phyloP scores from a whole-genome alignment of 2,797 vertebrate genomes.

The Buphagus erythrorhynchus region DNA sequence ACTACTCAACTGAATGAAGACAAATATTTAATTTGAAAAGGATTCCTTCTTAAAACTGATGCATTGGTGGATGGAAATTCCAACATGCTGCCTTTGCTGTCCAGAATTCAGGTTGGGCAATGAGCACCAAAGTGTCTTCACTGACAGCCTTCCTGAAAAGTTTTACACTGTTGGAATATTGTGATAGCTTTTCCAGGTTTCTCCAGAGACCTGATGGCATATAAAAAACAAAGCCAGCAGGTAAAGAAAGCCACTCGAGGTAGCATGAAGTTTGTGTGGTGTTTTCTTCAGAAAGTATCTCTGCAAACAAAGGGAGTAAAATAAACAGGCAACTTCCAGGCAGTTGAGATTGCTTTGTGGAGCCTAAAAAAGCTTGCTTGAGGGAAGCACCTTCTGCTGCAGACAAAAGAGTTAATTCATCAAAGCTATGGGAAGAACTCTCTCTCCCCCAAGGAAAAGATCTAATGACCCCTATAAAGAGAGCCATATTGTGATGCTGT shows the following conservation, averaged over 20 bases:
- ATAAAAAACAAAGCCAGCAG: neutral
- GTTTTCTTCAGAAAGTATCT: neutral
- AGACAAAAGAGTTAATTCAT: conserved; percentile 59
- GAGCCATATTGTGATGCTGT: conserved; percentile 34
- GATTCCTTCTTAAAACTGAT: neutral
- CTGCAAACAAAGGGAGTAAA: neutral
- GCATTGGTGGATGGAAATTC: neutral
- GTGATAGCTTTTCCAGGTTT: neutral
- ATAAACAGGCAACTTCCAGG: neutral
- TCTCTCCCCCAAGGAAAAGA: conserved; percentile 16
- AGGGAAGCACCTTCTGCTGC: conserved; percentile 38
- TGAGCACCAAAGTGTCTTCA: neutral
- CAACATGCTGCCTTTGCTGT: accelerated
- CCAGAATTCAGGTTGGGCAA: neutral
- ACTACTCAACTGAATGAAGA: neutral
- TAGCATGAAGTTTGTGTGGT: neutral
- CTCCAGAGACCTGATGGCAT: neutral
- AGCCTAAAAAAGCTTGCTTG: neutral
- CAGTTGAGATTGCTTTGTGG: neutral
- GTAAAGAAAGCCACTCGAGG: neutral
- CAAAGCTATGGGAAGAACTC: neutral
- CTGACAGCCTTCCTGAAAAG: neutral
- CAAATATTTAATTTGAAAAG: neutral
- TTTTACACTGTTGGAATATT: neutral
- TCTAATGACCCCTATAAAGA: conserved; percentile 60